A percentile compares a stretch with the other conserved stretches of the same genome.
phyloP scores from a whole-genome alignment of 2,888 invertebrate species.

The Tineola bisselliella region DNA sequence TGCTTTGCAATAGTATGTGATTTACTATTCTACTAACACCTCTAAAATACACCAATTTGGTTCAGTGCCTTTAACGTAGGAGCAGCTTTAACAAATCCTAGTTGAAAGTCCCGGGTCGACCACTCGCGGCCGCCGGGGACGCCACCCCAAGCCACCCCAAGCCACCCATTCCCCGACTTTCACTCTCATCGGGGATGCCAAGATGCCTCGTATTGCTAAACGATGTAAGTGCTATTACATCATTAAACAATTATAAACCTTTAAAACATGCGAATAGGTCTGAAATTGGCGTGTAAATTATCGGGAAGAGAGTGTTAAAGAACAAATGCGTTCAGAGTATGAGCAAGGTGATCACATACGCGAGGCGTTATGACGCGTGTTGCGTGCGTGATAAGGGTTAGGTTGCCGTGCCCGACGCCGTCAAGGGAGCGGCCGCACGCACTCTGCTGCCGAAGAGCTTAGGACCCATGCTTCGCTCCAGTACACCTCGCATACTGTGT shows the following conservation, averaged over 20 bases:
- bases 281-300: background rate
- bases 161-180: constrained; percentile 57
- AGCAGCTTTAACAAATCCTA: constrained; percentile 63
- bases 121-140: constrained; percentile 52
- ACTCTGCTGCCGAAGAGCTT: background rate
- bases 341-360: background rate
- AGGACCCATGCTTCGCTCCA: background rate
- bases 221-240: constrained; percentile 33
- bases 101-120: constrained; percentile 59
- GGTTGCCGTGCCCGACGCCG: constrained; percentile 22
- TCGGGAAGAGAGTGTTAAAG: background rate
- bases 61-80: constrained; percentile 20
- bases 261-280: background rate
- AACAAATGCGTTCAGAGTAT: constrained; percentile 44
- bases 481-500: background rate
- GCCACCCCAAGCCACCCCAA: constrained; percentile 41
- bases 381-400: constrained; percentile 29
- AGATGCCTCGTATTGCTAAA: constrained; percentile 26
- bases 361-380: constrained; percentile 37
- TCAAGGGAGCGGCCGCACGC: constrained; percentile 8
- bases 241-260: constrained; percentile 26
- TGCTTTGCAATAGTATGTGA: background rate
- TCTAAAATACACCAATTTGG: background rate
- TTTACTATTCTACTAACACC: background rate
- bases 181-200: constrained; percentile 52